Evolutionary conservation across 2,797 vertebrate species (phyloP), one percentile per base, ranked within the genome.

Genomic region (Muscicapa comitata): DNA sequence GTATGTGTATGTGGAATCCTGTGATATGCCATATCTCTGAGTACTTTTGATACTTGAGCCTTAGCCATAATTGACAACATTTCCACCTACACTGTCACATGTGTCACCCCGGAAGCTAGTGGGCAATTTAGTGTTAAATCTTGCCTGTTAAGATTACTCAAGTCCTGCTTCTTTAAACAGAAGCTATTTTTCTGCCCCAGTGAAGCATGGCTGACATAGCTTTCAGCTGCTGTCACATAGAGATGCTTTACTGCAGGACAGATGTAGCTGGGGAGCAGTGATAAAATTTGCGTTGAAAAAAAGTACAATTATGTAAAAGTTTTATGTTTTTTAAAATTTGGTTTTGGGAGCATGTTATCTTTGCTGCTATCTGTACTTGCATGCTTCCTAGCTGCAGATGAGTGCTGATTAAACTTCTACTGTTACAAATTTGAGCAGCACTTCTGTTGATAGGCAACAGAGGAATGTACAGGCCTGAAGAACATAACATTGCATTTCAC

Each of bases 101-200:
- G 2, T 28, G n/a, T 55, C 37, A 42, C 18, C 10, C 10, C 1
- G 4, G 75, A 82, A 93, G n/a, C 38, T 67, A 57, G 17, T 61
- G 72, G 63, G 26, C 25, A 77, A 35, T 23, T 35, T 35, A 42
- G 26, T 19, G 29, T 80, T 89, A 71, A 63, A 54, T 88, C 51
- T 80, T 88, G 37, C 61, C 40, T 74, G 63, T 89, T 82, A 74
- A 54, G 45, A n/a, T 70, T 43, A 48, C 29, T 72, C 62, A 37
- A 40, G 47, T 83, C 58, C 25, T 33, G 5, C 51, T 94, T 61
- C n/a, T 88, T 88, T 66, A 78, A 93, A 86, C 76, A 95, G 93
- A 93, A 90, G 79, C 58, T 76, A 20, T 47, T 94, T 90, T 84
- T 81, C 73, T 96, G 79, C 59, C 88, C 90, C 76, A n/a, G n/a